Percentiles rank a stretch among this genome's conserved stretches.
Conservation (phyloP, 2,113 vertebrate species). For the Pithys albifrons region DNA sequence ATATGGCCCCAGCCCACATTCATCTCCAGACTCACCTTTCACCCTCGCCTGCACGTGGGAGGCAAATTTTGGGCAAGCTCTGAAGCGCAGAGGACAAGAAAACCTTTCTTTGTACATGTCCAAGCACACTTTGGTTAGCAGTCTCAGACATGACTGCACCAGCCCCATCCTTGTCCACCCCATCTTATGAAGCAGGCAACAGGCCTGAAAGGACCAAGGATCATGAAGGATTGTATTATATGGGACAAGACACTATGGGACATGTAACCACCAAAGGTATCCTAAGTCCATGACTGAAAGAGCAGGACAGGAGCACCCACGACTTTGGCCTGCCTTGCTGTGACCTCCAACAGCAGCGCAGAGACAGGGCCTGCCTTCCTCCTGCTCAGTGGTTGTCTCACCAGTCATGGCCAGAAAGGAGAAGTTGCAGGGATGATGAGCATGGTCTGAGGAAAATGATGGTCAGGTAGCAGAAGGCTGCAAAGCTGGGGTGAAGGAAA, state of each 20-base stretch:
- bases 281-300: neutral
- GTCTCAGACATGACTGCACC: neutral
- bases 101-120: neutral
- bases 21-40: neutral
- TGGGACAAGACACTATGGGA: neutral
- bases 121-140: neutral
- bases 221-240: neutral
- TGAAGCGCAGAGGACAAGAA: neutral
- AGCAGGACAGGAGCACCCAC: neutral
- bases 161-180: neutral
- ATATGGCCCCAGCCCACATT: neutral
- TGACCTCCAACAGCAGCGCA: rapidly evolving
- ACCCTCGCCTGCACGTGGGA: neutral
- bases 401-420: neutral
- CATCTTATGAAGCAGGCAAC: neutral
- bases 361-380: neutral
- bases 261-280: neutral
- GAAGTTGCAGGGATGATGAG: neutral
- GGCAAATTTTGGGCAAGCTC: neutral
- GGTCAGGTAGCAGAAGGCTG: neutral
- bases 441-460: neutral
- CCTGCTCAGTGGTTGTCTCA: neutral
- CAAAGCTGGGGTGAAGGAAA: neutral
- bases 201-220: neutral
- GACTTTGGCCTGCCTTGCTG: neutral